Percentiles rank a stretch among this genome's conserved stretches.
phyloP scores from a whole-genome alignment of 2,888 invertebrate species.

The Hirtodrosophila trivittata region DNA sequence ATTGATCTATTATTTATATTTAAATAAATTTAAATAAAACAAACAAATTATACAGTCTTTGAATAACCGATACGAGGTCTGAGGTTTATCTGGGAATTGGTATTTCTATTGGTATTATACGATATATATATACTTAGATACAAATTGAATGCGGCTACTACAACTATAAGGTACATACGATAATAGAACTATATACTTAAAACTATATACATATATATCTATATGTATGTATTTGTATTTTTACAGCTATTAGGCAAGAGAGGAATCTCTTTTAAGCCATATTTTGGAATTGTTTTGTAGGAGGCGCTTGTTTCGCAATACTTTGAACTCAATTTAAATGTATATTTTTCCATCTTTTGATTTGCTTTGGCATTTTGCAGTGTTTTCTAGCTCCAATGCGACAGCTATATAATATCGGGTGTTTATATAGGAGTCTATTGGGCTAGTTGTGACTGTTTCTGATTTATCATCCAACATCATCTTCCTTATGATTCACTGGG shows the following conservation, averaged over 20 bases:
- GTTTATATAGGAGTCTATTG: slow-evolving; percentile 57
- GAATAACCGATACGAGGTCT: slow-evolving; percentile 62
- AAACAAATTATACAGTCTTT: slow-evolving; percentile 63
- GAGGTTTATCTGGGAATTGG: slow-evolving; percentile 62
- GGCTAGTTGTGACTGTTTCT: slow-evolving; percentile 39
- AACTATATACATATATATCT: slow-evolving; percentile 9
- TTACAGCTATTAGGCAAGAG: slow-evolving; percentile 24
- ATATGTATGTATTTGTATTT: slow-evolving; percentile 2
- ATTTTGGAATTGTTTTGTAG: slow-evolving; percentile 61
- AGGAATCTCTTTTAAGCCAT: slow-evolving; percentile 36
- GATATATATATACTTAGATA: slow-evolving; percentile 16
- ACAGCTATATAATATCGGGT: slow-evolving; percentile 39
- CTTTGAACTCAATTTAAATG: slow-evolving; percentile 33
- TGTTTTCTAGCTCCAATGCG: slow-evolving; percentile 40
- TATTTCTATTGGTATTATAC: slow-evolving; percentile 28
- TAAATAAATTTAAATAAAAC: slow-evolving; percentile 40
- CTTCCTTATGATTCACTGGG: slow-evolving; percentile 34
- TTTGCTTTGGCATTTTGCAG: slow-evolving; percentile 75
- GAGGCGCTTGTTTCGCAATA: slow-evolving; percentile 59
- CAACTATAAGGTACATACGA: slow-evolving; percentile 75
- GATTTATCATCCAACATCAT: slow-evolving; percentile 1
- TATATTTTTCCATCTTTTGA: slow-evolving; percentile 28
- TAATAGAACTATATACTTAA: slow-evolving; percentile 34
- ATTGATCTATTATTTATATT: slow-evolving; percentile 25
- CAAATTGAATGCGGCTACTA: slow-evolving; percentile 59